These are phyloP conservation scores for Strigamia transsilvanica DNA, from an alignment of 2,888 invertebrate genomes.

Conservation along the genomic window DNA sequence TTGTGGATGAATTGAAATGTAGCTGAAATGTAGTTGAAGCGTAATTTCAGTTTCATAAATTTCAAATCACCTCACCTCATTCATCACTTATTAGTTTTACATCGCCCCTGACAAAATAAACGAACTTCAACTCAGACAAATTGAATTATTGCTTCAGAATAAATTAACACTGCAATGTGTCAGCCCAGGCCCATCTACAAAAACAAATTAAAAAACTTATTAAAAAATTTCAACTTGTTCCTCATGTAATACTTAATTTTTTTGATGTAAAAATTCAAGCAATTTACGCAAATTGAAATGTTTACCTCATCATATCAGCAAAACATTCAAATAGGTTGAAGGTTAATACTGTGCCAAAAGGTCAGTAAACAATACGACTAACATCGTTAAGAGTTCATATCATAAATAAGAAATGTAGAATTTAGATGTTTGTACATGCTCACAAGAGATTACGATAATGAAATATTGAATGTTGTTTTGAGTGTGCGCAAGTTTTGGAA, in stretches of 20 bases:
- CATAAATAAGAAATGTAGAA: neutral
- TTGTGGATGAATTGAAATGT: too few species aligned
- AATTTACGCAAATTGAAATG: neutral
- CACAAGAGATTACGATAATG: too few species aligned
- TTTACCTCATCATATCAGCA: neutral
- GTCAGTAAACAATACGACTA: neutral
- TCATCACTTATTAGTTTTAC: neutral
- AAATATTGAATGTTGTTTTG: too few species aligned
- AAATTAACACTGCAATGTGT: neutral
- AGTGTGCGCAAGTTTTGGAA: too few species aligned
- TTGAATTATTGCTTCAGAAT: conserved; percentile 40
- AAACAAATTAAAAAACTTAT: neutral
- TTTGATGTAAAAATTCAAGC: neutral
- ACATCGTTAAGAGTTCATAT: neutral
- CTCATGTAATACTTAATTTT: neutral
- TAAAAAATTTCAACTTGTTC: neutral
- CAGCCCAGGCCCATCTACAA: neutral
- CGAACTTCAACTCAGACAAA: conserved; percentile 36
- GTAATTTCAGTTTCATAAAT: neutral
- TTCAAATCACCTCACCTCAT: neutral
- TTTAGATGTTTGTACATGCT: neutral
- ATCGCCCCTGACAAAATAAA: neutral
- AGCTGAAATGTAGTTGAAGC: neutral
- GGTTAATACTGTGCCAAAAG: neutral
- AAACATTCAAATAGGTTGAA: neutral